Evolutionary conservation across 1,140 invertebrate genomes (phyloP).

Genomic region (Battus philenor): DNA sequence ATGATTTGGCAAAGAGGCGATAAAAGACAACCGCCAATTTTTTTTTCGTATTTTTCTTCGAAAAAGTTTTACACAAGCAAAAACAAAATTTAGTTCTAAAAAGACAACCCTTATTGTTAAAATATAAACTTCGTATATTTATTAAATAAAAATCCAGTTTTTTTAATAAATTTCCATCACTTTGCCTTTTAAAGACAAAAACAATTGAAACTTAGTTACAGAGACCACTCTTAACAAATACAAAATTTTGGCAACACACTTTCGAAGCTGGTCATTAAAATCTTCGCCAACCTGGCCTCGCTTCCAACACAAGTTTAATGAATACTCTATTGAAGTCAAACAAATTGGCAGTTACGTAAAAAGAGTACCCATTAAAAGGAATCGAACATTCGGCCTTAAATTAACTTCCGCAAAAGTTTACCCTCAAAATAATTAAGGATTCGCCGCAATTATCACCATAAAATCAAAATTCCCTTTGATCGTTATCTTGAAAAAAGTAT

Average conservation of each 20-base stretch:
- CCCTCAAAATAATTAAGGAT: slow-evolving; percentile 76
- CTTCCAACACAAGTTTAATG: slow-evolving; percentile 55
- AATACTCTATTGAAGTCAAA: slow-evolving; percentile 61
- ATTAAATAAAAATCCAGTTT: no score
- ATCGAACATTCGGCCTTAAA: slow-evolving; percentile 66
- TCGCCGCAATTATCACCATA: slow-evolving; percentile 73
- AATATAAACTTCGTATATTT: no score
- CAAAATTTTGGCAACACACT: slow-evolving; percentile 42
- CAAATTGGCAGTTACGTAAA: slow-evolving; percentile 70
- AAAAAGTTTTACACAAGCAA: no score
- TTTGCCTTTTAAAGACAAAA: no score
- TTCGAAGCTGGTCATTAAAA: slow-evolving; percentile 44
- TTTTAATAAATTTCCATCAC: no score
- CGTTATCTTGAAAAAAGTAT: slow-evolving; percentile 50
- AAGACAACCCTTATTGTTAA: no score
- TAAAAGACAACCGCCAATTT: no score
- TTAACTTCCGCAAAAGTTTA: slow-evolving; percentile 73
- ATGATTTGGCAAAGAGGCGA: no score
- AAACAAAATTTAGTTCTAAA: no score
- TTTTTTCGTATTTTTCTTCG: no score
- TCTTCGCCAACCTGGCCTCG: slow-evolving; percentile 36
- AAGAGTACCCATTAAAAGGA: slow-evolving; percentile 73
- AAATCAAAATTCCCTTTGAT: slow-evolving; percentile 72
- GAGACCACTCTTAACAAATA: no score
- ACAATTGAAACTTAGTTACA: no score